Evolutionary conservation across 2,888 invertebrate species (phyloP).

Genomic region (Horisme vitalbata): DNA sequence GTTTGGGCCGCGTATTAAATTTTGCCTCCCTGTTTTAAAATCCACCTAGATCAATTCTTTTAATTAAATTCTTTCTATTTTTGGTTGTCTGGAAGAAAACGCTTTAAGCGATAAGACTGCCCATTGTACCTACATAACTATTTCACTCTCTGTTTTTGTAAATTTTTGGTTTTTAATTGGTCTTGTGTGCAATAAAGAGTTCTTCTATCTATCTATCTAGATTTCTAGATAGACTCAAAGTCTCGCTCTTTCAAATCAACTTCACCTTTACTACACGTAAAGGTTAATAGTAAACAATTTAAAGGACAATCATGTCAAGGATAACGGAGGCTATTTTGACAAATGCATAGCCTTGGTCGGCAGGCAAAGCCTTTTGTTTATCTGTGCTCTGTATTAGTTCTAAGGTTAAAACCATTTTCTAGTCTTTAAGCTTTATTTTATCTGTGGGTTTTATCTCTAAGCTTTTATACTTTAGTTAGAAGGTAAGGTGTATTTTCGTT

Average conservation of each 20-base stretch:
- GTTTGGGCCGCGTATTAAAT: too few relatives aligned
- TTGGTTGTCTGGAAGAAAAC: too few relatives aligned
- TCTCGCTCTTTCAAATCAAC: not conserved
- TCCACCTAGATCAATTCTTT: too few relatives aligned
- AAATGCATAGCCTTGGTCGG: conserved; percentile 38
- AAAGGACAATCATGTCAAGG: conserved; percentile 53
- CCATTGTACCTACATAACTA: too few relatives aligned
- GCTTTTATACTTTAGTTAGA: not conserved
- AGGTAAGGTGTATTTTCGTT: not conserved
- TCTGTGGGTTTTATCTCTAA: not conserved
- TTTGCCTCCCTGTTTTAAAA: too few relatives aligned
- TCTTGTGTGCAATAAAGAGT: too few relatives aligned
- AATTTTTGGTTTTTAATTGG: too few relatives aligned
- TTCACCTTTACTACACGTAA: conserved; percentile 6
- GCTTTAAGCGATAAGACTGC: too few relatives aligned
- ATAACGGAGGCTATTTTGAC: conserved; percentile 37
- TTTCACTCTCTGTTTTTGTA: too few relatives aligned
- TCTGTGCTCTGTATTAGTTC: conserved; percentile 26
- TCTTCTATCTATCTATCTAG: too few relatives aligned
- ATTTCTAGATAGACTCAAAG: too few relatives aligned
- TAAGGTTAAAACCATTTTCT: conserved; percentile 16
- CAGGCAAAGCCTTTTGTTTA: conserved; percentile 34
- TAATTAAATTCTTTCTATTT: too few relatives aligned
- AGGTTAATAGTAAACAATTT: conserved; percentile 38
- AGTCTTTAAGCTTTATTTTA: conserved; percentile 4